phyloP scores from a whole-genome alignment of 1,140 invertebrate species.

The Polypedilum pembai region DNA sequence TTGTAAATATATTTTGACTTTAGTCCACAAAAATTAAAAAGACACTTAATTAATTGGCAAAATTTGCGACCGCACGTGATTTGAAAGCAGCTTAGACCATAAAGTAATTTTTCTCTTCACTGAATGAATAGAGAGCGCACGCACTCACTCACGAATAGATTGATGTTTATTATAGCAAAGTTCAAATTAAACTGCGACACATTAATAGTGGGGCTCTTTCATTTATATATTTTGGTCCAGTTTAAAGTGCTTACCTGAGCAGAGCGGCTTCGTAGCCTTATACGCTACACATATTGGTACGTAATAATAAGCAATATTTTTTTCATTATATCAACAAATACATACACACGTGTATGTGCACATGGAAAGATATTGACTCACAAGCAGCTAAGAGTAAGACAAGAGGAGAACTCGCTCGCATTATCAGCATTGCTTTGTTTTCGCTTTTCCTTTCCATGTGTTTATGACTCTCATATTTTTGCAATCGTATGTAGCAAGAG shows the following conservation, averaged over 20 bases:
- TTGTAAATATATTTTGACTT: too few relatives aligned
- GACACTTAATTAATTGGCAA: background rate
- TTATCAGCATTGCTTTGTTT: background rate
- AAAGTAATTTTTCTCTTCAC: too few relatives aligned
- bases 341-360: background rate
- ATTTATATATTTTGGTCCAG: conserved; percentile 29
- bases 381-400: background rate
- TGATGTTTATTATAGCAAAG: conserved; percentile 26
- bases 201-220: conserved; percentile 26
- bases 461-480: background rate
- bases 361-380: background rate
- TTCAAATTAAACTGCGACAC: conserved; percentile 9
- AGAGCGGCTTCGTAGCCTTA: background rate
- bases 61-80: background rate
- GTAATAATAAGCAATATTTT: background rate
- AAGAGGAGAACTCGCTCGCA: conserved; percentile 9
- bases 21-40: too few relatives aligned
- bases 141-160: background rate
- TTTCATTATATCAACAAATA: background rate
- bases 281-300: background rate
- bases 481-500: background rate
- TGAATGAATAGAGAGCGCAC: too few relatives aligned
- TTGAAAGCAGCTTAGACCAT: background rate
- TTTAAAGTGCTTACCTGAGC: conserved; percentile 18
- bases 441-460: background rate